These are phyloP conservation scores for Chrysemys picta DNA, from an alignment of 2,113 vertebrate genomes.

Conservation along the genomic window DNA sequence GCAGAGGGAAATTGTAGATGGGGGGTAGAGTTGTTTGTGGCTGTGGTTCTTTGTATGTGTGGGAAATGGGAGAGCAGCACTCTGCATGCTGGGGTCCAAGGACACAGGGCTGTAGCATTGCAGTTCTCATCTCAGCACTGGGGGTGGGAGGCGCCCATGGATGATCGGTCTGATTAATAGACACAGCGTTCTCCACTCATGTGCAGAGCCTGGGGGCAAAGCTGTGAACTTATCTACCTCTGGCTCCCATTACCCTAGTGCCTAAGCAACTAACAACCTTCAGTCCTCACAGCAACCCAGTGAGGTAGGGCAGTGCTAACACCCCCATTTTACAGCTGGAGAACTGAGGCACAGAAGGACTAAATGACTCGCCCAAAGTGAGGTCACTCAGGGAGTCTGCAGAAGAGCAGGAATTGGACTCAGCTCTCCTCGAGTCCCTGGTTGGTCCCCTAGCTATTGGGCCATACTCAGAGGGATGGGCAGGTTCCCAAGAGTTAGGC, in stretches of 20 bases:
- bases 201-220: neutral
- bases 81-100: neutral
- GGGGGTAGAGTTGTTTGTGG: neutral
- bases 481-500: too few species aligned
- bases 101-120: neutral
- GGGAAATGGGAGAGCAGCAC: neutral
- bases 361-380: neutral
- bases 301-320: neutral
- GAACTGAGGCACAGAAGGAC: neutral
- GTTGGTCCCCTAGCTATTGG: too few species aligned
- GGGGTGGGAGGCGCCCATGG: too few species aligned
- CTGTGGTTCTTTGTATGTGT: neutral
- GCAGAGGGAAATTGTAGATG: neutral
- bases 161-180: neutral
- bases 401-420: neutral
- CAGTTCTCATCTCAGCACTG: neutral
- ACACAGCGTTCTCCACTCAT: neutral
- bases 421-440: neutral
- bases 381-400: neutral
- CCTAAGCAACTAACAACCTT: neutral
- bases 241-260: neutral
- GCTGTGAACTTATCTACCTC: neutral
- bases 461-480: too few species aligned
- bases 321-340: too few species aligned
- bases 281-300: neutral